Conservation (phyloP, 2,888 invertebrate species). For the Dilophus febrilis region DNA sequence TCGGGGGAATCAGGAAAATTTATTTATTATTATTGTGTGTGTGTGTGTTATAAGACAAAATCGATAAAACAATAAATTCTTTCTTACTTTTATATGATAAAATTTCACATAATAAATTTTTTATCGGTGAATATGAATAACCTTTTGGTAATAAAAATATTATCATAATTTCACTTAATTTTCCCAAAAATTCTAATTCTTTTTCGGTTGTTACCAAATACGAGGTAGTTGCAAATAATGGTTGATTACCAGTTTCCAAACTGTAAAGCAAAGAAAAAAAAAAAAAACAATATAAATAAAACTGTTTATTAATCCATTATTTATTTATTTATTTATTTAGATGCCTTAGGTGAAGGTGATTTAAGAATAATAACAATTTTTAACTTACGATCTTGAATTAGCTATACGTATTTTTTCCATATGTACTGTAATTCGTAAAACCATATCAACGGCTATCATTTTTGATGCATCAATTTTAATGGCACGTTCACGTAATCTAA, state of each 20-base stretch:
- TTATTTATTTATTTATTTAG: too few relatives aligned
- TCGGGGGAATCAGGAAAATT: not conserved
- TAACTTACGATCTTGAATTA: constrained; percentile 53
- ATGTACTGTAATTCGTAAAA: constrained; percentile 64
- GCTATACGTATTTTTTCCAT: constrained; percentile 70
- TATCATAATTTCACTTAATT: constrained; percentile 66
- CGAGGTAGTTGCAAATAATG: constrained; percentile 54
- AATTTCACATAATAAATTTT: constrained; percentile 67
- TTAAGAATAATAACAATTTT: constrained; percentile 1
- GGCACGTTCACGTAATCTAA: constrained; percentile 54
- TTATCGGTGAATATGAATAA: constrained; percentile 60
- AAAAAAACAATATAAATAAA: constrained; percentile 5
- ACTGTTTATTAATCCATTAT: constrained; percentile 2
- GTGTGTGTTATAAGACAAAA: not conserved
- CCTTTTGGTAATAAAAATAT: constrained; percentile 65
- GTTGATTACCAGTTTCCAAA: constrained; percentile 41
- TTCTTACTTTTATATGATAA: constrained; percentile 63
- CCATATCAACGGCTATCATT: constrained; percentile 66
- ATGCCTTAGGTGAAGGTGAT: constrained; percentile 2
- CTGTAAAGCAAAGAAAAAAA: constrained; percentile 25
- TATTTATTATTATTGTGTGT: not conserved
- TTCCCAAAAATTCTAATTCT: constrained; percentile 65
- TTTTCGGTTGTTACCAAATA: constrained; percentile 55
- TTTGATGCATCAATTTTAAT: constrained; percentile 64
- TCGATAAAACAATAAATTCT: not conserved